Evolutionary conservation across 2,888 invertebrate species (phyloP), one percentile per base, ranked within the genome.

Genomic region (Luperina nickerlii): DNA sequence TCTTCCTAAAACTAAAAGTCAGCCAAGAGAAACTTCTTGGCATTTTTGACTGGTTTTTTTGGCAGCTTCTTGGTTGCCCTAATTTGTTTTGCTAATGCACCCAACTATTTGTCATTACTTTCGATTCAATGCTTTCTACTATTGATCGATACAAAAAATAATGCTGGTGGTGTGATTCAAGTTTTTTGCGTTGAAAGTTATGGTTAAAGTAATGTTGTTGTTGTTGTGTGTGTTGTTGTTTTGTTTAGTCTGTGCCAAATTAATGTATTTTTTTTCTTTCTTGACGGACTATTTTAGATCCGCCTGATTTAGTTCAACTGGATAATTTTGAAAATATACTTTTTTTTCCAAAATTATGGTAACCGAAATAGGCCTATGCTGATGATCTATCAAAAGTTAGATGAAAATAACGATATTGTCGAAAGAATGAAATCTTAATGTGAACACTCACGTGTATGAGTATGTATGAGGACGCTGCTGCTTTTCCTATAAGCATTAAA

Each of bases 21-120:
- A 9, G 2, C 5, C 0, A 68, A 57, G 76, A 76, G 51, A 76
- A 54, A 68, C 38, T 65, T 20, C 6, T 54, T 15, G 13, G 48
- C 65, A 76, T 51, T 68, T 15, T 27, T 57, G 27, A 69, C 24
- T 11, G 20, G 24, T 15, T 66, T 83, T 32, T 69, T 48, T n/a
- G 38, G 6, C 20, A 13, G 13, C 20, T 54, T 76, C 77, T 83
- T 32, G 15, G 7, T 32, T 51, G 18, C 6, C 24, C 51, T 54
- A 9, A 70, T 81, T 81, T 83, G 51, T 83, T 77, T 77, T 78
- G 69, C 51, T 60, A 71, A 78, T 81, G 45, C 13, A 48, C 8
- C 8, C 4, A 60, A 62, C 48, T 38, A 27, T 78, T 69, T 63
- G 13, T 60, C 42, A 60, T 60, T 24, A 68, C 66, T 74, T 75